Evolutionary conservation across 2,888 invertebrate species (phyloP), one percentile per base, ranked within the genome.

Genomic region (Pycnomerus fuliginosus): DNA sequence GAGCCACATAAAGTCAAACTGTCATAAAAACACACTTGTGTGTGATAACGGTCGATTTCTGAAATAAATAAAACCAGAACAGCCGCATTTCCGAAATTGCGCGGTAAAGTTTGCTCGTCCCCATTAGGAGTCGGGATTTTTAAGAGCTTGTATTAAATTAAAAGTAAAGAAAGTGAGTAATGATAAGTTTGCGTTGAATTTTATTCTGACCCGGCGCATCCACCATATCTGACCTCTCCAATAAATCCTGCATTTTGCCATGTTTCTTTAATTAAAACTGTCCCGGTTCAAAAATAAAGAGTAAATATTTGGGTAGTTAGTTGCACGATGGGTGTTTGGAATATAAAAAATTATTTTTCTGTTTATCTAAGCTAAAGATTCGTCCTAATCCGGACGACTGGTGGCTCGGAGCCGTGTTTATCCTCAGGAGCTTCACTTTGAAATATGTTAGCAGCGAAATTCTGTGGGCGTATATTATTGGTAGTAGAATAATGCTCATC

Each of bases 1-100:
- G 37, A 36, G 41, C 41, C 42, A 37, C 42, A 46, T 46, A 46
- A 42, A 46, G 46, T 46, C 46, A 46, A 42, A 42, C 41, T 46
- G 46, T 46, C 46, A 46, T 46, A 46, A 46, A 46, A 46, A 41
- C 41, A 41, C 41, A 40, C 37, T 46, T 41, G 37, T 42, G 31
- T 46, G 41, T 46, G 46, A 46, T 46, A 42, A 42, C 42, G 37
- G 28, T 24, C 46, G 30, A 47, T 47, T 43, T 47, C 42, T 47
- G 33, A 42, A 47, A 42, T 41, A 43, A 43, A 43, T 38, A 46
- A 42, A 34, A 36, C 17, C 28, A 28, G 31, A 32, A 28, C 10
- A 24, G 22, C n/a, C 11, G 16, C 2, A 15, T 12, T 11, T 36
- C 27, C 17, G 14, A 33, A 40, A 27, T 40, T 33, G 27, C 13